These are phyloP conservation scores for Halcyon malimbica DNA, from an alignment of 2,113 vertebrate species.

Conservation along the genomic window DNA sequence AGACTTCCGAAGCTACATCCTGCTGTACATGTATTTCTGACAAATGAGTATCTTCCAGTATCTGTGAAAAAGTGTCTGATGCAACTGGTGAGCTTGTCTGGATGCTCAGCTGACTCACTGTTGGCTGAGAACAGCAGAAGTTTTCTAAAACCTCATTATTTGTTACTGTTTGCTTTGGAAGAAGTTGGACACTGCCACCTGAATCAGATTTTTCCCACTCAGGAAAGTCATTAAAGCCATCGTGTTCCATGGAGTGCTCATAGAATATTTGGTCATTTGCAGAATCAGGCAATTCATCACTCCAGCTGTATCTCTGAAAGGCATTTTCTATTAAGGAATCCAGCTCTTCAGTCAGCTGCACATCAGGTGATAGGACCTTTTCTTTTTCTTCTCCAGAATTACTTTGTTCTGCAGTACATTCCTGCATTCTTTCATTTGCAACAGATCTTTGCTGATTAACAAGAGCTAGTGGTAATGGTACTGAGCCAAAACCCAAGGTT, in stretches of 20 bases:
- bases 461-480: conserved; percentile 71
- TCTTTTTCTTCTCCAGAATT: conserved; percentile 17
- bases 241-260: background rate
- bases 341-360: conserved; percentile 80
- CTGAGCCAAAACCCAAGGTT: conserved; percentile 78
- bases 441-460: conserved; percentile 38
- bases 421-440: conserved; percentile 9
- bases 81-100: background rate
- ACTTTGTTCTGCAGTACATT: background rate
- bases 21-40: background rate
- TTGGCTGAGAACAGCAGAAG: conserved; percentile 7
- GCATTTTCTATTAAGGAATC: conserved; percentile 83
- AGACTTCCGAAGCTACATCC: background rate
- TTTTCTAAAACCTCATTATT: conserved; percentile 47
- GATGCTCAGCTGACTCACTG: conserved; percentile 4
- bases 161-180: conserved; percentile 27
- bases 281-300: conserved; percentile 43
- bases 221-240: conserved; percentile 27
- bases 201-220: conserved; percentile 67
- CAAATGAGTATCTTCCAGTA: background rate
- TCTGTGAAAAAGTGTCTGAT: background rate
- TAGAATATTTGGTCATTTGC: conserved; percentile 25
- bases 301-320: conserved; percentile 68
- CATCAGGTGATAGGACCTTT: conserved; percentile 41
- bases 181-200: background rate